phyloP scores from a whole-genome alignment of 1,140 invertebrate genomes.

The Planococcus citri region DNA sequence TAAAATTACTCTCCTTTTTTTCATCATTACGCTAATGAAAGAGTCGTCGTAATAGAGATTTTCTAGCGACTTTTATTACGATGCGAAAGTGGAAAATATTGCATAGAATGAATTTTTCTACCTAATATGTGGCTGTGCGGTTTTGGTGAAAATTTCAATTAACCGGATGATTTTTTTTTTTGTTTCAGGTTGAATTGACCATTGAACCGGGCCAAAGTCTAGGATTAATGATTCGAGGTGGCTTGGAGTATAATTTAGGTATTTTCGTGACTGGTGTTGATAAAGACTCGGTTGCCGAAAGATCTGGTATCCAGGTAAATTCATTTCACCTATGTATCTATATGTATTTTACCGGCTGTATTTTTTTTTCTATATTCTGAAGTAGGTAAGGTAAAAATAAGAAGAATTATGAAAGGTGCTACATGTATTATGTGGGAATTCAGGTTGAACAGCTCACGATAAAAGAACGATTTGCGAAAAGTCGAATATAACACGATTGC shows the following conservation, averaged over 20 bases:
- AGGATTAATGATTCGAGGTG: conserved; percentile 86
- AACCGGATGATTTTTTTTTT: no score
- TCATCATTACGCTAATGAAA: background rate
- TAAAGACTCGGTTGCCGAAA: conserved; percentile 77
- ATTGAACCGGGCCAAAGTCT: conserved; percentile 80
- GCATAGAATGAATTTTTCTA: no score
- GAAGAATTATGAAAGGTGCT: no score
- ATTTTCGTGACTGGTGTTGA: conserved; percentile 92
- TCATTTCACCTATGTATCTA: background rate
- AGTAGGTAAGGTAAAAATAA: no score
- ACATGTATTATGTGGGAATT: no score
- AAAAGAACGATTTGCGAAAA: conserved; percentile 2
- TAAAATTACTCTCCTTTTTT: no score
- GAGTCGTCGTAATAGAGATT: no score
- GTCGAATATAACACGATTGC: background rate
- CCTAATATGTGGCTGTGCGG: no score
- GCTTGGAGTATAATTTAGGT: conserved; percentile 83
- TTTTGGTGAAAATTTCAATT: background rate
- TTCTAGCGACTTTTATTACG: no score
- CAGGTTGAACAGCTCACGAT: background rate
- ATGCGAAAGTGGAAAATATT: no score
- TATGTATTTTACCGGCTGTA: background rate
- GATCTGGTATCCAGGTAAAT: conserved; percentile 72
- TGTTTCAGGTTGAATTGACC: conserved; percentile 67
- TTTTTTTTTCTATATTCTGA: no score